Conservation (phyloP, 2,113 vertebrate species). For the Ammospiza caudacuta region DNA sequence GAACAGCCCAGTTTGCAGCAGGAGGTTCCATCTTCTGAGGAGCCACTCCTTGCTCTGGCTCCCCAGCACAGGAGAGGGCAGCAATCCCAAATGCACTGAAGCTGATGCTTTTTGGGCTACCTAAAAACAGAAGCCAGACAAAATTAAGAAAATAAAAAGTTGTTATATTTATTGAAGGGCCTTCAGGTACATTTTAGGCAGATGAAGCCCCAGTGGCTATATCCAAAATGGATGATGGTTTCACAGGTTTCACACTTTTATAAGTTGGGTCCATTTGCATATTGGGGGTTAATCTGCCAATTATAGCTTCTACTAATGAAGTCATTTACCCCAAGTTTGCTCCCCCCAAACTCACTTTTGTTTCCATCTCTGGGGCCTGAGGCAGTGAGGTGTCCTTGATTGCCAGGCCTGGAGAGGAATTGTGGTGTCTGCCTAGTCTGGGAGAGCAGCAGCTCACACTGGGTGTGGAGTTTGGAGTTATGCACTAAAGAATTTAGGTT, state of each 20-base stretch:
- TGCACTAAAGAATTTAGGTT: not conserved
- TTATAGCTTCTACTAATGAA: not conserved
- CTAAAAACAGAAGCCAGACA: not conserved
- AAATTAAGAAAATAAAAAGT: not conserved
- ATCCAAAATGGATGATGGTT: not conserved
- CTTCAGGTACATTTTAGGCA: not conserved
- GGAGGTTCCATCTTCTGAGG: not conserved
- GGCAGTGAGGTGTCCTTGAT: not conserved
- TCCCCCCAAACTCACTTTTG: not conserved
- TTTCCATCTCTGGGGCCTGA: not conserved
- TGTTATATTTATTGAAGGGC: no score
- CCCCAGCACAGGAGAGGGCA: not conserved
- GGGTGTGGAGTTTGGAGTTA: not conserved
- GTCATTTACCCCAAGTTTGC: not conserved
- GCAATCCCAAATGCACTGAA: not conserved
- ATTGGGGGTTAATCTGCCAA: not conserved
- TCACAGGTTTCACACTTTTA: not conserved
- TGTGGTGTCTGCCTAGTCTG: not conserved
- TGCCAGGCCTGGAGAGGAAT: not conserved
- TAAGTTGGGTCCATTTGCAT: not conserved
- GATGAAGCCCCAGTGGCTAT: rapidly evolving
- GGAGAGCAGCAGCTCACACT: not conserved
- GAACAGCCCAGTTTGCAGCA: rapidly evolving
- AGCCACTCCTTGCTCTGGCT: not conserved
- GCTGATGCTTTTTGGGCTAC: not conserved